phyloP scores from a whole-genome alignment of 2,888 invertebrate genomes.

The Orgyia antiqua region DNA sequence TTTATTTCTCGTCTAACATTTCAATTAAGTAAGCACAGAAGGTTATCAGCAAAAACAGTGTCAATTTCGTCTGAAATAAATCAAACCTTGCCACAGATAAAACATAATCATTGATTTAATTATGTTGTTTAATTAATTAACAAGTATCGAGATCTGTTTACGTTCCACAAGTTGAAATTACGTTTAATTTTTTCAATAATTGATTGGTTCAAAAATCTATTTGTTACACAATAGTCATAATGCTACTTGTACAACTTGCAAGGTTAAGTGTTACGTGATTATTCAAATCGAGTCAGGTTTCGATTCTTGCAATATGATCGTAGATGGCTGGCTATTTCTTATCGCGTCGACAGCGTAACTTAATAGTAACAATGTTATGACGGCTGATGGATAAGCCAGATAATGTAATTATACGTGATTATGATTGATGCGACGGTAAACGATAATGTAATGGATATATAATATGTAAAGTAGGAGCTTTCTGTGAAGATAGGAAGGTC shows the following conservation, averaged over 20 bases:
- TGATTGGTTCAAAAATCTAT: conserved; percentile 22
- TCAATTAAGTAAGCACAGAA: conserved; percentile 15
- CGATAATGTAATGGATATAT: too few relatives aligned
- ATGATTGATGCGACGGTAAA: conserved; percentile 8
- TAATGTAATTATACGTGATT: conserved; percentile 22
- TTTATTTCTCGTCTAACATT: conserved; percentile 19
- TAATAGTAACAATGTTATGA: conserved; percentile 20
- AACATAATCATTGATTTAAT: conserved; percentile 13
- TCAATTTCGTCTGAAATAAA: conserved; percentile 16
- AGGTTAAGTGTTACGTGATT: conserved; percentile 48
- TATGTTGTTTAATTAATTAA: conserved; percentile 19
- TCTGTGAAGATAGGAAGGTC: too few relatives aligned
- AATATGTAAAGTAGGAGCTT: too few relatives aligned
- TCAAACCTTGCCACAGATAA: conserved; percentile 14
- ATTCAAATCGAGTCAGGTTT: conserved; percentile 33
- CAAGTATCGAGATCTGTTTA: conserved; percentile 10
- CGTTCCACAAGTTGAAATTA: conserved; percentile 1
- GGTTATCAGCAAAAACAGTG: conserved; percentile 18
- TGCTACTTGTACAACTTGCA: conserved; percentile 30
- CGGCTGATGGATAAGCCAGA: conserved; percentile 4
- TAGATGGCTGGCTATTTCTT: conserved; percentile 35
- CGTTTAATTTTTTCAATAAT: conserved; percentile 9
- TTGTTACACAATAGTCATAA: conserved; percentile 26
- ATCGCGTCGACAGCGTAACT: conserved; percentile 25
- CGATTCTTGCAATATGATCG: conserved; percentile 35